Base-by-base conservation (phyloP, 2,797 vertebrate species). In the Otolemur crassicaudatus region DNA sequence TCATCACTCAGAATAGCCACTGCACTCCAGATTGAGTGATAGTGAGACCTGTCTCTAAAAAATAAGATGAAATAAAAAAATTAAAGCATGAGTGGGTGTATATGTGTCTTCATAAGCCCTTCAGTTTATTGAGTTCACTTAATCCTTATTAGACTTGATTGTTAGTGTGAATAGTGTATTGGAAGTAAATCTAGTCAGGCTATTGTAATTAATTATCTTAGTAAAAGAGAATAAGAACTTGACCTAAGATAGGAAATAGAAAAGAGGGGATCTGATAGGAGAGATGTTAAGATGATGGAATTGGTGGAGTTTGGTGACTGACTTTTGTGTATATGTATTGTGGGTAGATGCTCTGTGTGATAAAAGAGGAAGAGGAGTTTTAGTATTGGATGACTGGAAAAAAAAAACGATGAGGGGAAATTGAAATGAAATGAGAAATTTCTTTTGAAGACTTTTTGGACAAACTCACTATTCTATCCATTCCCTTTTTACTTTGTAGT, bases 401-500 rank as follows among this genome's bases (percentile, higher is more conserved):
- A 49, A 72, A 80, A 77, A 87, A 61, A 25, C 58, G 40, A 70
- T 70, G 19, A 79, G 8, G 27, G 43, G 31, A 31, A 31, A 40
- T 73, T 37, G 34, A 37, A 37, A 37, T 37, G 34, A 86, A 56
- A 29, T 88, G 58, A 87, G 56, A 69, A 92, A 93, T 87, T 93
- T 87, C 37, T 72, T 80, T 53, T 87, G 65, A 82, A 73, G 76
- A 73, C 22, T 73, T 73, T 86, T 72, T 63, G 87, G 58, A 87
- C 8, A 79, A 31, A 87, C 43, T 91, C 82, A 25, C 31, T 60
- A 16, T 92, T 80, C 23, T 12, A 11, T 88, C 49, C 63, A 70
- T 5, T 92, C 43, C n/a, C 23, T 56, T 82, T 93, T 80, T 83
- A 90, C 75, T 91, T 91, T 4, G 83, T 65, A 87, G 16, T 91